Percentiles rank a stretch among this genome's conserved stretches.
Conservation (phyloP, 1,140 invertebrate species). For the Bombus polaris region DNA sequence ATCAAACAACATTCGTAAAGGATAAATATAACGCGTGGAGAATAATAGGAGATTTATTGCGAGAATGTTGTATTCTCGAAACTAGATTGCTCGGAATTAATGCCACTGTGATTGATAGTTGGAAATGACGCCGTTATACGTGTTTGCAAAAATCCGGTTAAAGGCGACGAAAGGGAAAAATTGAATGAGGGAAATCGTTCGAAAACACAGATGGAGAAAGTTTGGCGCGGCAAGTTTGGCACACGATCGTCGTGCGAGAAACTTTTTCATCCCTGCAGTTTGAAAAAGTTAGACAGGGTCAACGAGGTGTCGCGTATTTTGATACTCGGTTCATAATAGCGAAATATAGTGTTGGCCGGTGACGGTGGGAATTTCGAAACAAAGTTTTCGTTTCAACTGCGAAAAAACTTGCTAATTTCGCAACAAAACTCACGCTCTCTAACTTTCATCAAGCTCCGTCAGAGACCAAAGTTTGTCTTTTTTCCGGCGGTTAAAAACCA, state of each 20-base stretch:
- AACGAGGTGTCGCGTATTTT: too few species aligned
- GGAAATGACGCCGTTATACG: not conserved
- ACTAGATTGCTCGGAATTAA: not conserved
- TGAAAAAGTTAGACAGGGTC: not conserved
- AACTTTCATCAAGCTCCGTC: too few species aligned
- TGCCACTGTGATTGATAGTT: not conserved
- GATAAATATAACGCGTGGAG: too few species aligned
- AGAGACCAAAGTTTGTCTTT: too few species aligned
- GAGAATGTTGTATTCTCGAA: not conserved
- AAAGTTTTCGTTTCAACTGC: too few species aligned
- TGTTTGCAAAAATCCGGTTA: not conserved
- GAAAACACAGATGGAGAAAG: constrained; percentile 44
- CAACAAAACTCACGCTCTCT: too few species aligned
- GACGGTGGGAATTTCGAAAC: too few species aligned
- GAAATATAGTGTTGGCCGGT: too few species aligned
- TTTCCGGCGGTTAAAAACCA: too few species aligned
- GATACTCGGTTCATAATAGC: too few species aligned
- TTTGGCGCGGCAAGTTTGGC: constrained; percentile 26
- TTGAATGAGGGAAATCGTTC: not conserved
- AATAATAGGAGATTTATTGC: too few species aligned
- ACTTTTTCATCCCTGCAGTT: constrained; percentile 12
- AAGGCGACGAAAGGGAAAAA: not conserved
- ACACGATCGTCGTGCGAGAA: not conserved
- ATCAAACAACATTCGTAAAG: not conserved
- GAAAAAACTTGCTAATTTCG: too few species aligned